Evolutionary conservation across 2,113 vertebrate species (phyloP), one percentile per base, ranked within the genome.

Genomic region (Piprites chloris): DNA sequence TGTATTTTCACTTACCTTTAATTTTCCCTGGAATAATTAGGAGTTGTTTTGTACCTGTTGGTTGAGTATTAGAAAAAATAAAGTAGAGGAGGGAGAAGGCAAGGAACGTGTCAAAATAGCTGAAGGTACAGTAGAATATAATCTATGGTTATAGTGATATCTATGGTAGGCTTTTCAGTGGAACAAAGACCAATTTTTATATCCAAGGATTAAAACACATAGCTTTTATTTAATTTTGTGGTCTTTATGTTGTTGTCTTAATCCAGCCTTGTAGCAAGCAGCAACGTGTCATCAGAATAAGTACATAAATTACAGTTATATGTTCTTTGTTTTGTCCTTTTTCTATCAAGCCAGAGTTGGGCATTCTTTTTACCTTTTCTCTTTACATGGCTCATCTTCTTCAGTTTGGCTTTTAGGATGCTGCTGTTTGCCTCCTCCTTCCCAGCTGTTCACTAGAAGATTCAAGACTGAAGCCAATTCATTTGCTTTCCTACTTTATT

Each of bases 361-460:
- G 35, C 19, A 32, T 12, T 93, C 66, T 85, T 69, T 85, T 73
- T 82, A 93, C 74, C 63, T 87, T 87, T 87, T 71, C 50, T 85
- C 18, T 53, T 11, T 79, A 53, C 0, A 0, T 73, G 77, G 66
- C 53, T 94, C 59, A 79, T 89, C 37, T 62, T 66, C 78, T 90
- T 83, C 35, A 58, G 23, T 87, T 73, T 87, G 78, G 53, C 63
- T 93, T 96, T 95, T 69, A 55, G 53, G 62, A 75, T 93, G 85
- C 94, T 96, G 91, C 91, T 96, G 95, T 96, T 95, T 85, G 75
- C 85, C 83, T 96, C 87, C 82, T 96, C 59, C 81, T 94, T 96
- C 91, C 89, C 89, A 96, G 93, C 91, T 96, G 87, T 93, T 96
- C 93, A 77, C 85, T 89, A 68, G 67, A 90, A 90, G 76, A 62